Base-by-base conservation (phyloP, 2,113 vertebrate species). In the Salvelinus alpinus region DNA sequence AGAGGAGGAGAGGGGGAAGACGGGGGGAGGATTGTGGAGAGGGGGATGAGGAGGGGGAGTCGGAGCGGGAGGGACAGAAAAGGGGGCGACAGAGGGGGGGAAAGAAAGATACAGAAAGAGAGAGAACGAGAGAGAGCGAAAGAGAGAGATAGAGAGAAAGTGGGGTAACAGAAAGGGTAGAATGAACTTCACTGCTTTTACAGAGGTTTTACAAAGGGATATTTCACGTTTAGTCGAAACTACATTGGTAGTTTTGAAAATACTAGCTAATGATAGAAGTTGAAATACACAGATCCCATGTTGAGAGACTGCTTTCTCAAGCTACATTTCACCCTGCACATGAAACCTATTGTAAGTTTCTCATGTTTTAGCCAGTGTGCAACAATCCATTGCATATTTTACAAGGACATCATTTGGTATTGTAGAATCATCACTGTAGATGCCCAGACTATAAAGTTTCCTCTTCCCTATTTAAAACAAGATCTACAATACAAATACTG, bases 151-250 rank as follows among this genome's bases (percentile, higher is more conserved):
- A 44, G 38, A 44, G 64, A 80, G 87, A 78, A 88, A 82, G 83
- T 91, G 89, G 91, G 82, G 88, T 91, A 91, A 92, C 89, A 91
- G 91, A 90, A 88, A 91, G 90, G 90, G 90, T 81, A 92, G 88
- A 91, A 92, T 92, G 91, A 92, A 91, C 91, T 92, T 92, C 88
- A 92, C 89, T 87, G 87, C 90, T 91, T 57, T 59, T 57, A 91
- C 89, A 91, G 86, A 90, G 88, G 38, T 70, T 88, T 88, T 86
- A 91, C 91, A 92, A 84, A 91, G 88, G 90, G 90, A 91, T 91
- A 92, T 85, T 91, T 92, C 90, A 91, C 82, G 84, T 91, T 89
- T 83, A 88, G 81, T 85, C 86, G 85, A 89, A 91, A 88, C 89
- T 88, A 90, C 86, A 85, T 86, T 86, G 88, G 86, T 79, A 89